Base-by-base conservation (phyloP, 92 coral and sea anemone genomes). In the Diadumene lineata region DNA sequence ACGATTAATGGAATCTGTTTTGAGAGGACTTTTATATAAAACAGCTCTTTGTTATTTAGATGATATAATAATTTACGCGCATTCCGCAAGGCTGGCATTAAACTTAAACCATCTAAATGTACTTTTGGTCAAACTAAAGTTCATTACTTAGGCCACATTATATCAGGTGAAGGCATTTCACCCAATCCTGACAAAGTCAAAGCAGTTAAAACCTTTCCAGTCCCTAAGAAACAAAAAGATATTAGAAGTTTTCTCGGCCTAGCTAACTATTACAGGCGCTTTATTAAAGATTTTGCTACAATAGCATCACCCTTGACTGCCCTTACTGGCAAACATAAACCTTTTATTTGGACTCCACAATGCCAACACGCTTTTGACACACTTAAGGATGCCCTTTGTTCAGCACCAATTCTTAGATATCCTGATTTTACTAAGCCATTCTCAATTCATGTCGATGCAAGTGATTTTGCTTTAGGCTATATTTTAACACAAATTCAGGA, bases 371-470 rank as follows among this genome's bases (percentile, higher is more conserved):
- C 81, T 38, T 88, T 88, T 61, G 63, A 79, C 34, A 27, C 30
- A 0, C 73, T 84, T 30, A 79, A 88, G 50, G 19, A 30, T 4
- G 70, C 81, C 16, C 65, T 84, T 0, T n/a, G 55, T 22, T 18
- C 75, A 8, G 83, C 93, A 9, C 92, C 89, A 1, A 79, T 88
- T 15, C 53, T 84, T 18, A 81, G 81, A 0, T 84, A 63, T 34
- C 89, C 93, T 0, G 72, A 84, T 38, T 84, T 88, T 43, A 1
- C 23, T 1, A 15, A 31, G 7, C 63, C 71, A 24, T 84, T 88
- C 50, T 76, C 69, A 17, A 28, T 88, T 4, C 70, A 75, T 27
- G 86, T 80, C 0, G 89, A n/a, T n/a, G n/a, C n/a, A n/a, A n/a
- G n/a, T n/a, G n/a, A n/a, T n/a, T n/a, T n/a, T n/a, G n/a, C n/a